Evolutionary conservation across 2,113 vertebrate species (phyloP).

Genomic region (Dasyornis broadbenti): DNA sequence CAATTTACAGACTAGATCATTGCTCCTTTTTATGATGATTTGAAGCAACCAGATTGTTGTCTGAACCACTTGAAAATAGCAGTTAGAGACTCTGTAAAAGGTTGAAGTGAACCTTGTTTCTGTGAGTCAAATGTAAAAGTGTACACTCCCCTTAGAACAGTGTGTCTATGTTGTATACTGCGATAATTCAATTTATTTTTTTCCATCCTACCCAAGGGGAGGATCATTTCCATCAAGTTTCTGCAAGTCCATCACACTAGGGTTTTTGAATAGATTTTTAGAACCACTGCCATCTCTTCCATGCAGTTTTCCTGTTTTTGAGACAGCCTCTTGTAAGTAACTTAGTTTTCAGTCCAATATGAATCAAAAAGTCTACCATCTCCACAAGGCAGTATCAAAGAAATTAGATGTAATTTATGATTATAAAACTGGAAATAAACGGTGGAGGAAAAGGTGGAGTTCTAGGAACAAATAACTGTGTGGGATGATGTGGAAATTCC

Average conservation of each 20-base stretch:
- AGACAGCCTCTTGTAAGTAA: not conserved
- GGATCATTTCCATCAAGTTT: not conserved
- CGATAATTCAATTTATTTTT: not conserved
- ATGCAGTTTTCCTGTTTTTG: not conserved
- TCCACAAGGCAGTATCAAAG: not conserved
- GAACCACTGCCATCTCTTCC: not conserved
- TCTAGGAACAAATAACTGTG: not conserved
- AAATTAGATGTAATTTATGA: not conserved
- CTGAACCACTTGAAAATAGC: not conserved
- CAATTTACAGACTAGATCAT: not conserved
- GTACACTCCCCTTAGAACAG: not conserved
- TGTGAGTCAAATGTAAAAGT: not conserved
- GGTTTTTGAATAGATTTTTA: not conserved
- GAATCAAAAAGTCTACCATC: not conserved
- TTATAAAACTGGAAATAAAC: not conserved
- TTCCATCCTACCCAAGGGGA: not conserved
- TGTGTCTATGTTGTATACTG: not conserved
- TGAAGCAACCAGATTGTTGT: not conserved
- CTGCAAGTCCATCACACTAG: not conserved
- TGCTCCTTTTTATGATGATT: not conserved
- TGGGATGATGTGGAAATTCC: not conserved
- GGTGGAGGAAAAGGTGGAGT: not conserved
- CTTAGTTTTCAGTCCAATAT: not conserved
- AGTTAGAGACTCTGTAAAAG: not conserved
- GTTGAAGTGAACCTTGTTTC: not conserved